Conservation (phyloP, 2,888 invertebrate genomes). For the Phania funesta region DNA sequence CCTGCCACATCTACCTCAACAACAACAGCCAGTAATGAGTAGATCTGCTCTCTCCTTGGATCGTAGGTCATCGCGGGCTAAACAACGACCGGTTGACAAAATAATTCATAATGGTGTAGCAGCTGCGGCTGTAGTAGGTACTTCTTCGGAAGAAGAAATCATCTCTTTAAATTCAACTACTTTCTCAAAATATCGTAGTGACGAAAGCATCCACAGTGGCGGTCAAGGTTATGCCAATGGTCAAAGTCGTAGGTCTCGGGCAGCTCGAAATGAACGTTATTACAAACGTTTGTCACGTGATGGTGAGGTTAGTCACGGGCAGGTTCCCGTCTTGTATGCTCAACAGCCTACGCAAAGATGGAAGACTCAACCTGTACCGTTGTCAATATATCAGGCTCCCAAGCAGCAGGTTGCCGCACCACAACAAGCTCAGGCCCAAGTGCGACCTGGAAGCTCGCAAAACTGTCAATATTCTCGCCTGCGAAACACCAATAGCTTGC, state of each 20-base stretch:
- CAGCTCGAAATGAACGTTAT: constrained; percentile 90
- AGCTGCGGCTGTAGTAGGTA: constrained; percentile 63
- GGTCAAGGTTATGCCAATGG: constrained; percentile 81
- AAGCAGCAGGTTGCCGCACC: constrained; percentile 30
- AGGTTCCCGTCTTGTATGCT: constrained; percentile 73
- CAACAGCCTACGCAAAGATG: constrained; percentile 81
- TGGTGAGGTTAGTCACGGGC: constrained; percentile 82
- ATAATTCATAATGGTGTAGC: constrained; percentile 72
- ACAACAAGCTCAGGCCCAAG: constrained; percentile 57
- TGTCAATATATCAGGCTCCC: constrained; percentile 79
- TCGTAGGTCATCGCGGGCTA: constrained; percentile 69
- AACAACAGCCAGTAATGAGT: constrained; percentile 67
- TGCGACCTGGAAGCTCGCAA: constrained; percentile 45
- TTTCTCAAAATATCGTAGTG: constrained; percentile 85
- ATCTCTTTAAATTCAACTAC: constrained; percentile 86
- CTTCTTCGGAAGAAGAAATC: constrained; percentile 75
- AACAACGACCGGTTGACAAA: constrained; percentile 66
- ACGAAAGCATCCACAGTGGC: constrained; percentile 84
- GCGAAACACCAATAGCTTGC: constrained; percentile 73
- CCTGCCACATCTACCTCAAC: constrained; percentile 63
- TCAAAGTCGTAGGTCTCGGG: constrained; percentile 84
- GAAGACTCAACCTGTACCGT: constrained; percentile 78
- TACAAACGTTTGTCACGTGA: constrained; percentile 88
- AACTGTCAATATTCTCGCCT: constrained; percentile 57
- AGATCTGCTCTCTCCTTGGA: constrained; percentile 77